Percentiles rank a stretch among this genome's conserved stretches.
These are phyloP conservation scores for Cordilura impudica DNA, from an alignment of 2,888 invertebrate genomes.

Conservation along the genomic window DNA sequence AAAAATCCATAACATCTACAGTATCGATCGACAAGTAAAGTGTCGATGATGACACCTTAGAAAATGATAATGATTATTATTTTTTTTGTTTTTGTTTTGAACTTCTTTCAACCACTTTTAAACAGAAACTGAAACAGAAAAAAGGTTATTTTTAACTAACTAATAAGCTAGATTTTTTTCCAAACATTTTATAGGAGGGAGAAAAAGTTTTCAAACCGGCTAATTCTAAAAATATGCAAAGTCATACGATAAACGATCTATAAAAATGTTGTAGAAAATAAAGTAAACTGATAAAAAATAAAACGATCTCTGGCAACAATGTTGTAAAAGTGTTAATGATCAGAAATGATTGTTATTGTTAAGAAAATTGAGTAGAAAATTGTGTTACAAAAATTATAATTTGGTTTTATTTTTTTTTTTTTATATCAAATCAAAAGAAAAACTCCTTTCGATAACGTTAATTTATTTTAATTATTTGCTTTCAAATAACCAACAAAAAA, in stretches of 20 bases:
- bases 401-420: too few relatives aligned
- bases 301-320: conserved; percentile 26
- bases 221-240: conserved; percentile 75
- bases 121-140: not conserved
- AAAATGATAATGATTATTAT: conserved; percentile 64
- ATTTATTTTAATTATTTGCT: too few relatives aligned
- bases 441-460: too few relatives aligned
- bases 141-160: conserved; percentile 23
- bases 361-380: conserved; percentile 70
- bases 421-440: too few relatives aligned
- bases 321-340: conserved; percentile 57
- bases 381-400: too few relatives aligned
- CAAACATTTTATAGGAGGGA: not conserved
- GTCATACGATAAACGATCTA: conserved; percentile 71
- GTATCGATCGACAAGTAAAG: conserved; percentile 51
- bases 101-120: not conserved
- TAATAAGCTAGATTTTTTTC: conserved; percentile 61
- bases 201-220: conserved; percentile 62
- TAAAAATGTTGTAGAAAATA: conserved; percentile 41
- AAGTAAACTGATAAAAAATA: conserved; percentile 21
- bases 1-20: conserved; percentile 41
- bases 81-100: conserved; percentile 38
- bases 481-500: too few relatives aligned
- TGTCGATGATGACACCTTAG: conserved; percentile 76
- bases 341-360: conserved; percentile 40